Base-by-base conservation (phyloP, 2,888 invertebrate species). In the Ctenicera cuprea region DNA sequence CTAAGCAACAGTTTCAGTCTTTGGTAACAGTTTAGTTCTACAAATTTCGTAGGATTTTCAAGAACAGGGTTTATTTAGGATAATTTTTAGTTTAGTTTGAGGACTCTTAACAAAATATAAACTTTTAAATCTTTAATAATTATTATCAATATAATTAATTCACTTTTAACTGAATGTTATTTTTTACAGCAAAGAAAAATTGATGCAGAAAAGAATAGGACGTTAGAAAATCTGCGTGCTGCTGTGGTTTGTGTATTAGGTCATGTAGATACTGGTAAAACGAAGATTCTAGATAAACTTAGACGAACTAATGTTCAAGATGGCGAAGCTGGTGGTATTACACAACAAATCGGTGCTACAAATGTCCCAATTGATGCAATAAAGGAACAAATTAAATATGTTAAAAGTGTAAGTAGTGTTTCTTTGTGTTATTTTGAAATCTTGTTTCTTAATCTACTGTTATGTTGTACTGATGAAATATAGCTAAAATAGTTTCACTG, bases 181-280 rank as follows among this genome's bases (percentile, higher is more conserved):
- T 54, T n/a, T n/a, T 72, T 65, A 70, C 80, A 92, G 86, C 92
- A 91, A 83, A 90, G 94, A 12, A 89, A 92, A 80, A 89, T 91
- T 71, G 92, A 91, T 38, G 93, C 93, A 5, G 94, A 94, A 80
- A 92, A 92, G 79, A 92, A 91, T 71, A 90, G 90, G 75, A 89
- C 89, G 4, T 78, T 90, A 0, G 94, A 95, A 64, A 89, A 91
- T 50, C 90, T 99, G 0, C 91, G 99, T 54, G 97, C 99, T 0
- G 97, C 99, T 0, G 97, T 99, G 1, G 98, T 99, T 0, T 99
- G 99, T 85, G 99, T 99, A 0, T 88, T 99, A 1, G 99, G 99
- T 0, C 99, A 99, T 86, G 99, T 99, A 62, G 99, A 99, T 88
- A 99, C 99, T 0, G 99, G 99, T 71, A 99, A 99, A 90, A 99